These are phyloP conservation scores for Drosophila pectinifera DNA, from an alignment of 1,140 invertebrate species.

Conservation along the genomic window DNA sequence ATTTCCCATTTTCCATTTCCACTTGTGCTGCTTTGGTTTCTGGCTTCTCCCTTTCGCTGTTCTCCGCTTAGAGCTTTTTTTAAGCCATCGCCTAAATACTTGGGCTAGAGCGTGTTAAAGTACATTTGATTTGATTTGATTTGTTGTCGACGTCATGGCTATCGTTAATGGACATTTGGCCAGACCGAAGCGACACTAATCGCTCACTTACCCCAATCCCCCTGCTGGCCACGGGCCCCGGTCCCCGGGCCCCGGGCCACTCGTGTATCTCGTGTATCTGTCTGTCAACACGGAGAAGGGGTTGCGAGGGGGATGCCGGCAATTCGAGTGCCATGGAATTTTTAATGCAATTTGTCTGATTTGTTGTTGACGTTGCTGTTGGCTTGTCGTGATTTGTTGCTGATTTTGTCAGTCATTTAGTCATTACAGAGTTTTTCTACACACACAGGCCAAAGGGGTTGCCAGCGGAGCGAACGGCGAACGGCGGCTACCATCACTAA, in stretches of 20 bases:
- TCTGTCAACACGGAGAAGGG: conserved; percentile 60
- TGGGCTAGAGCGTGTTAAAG: conserved; percentile 76
- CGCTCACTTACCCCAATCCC: conserved; percentile 65
- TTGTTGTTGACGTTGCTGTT: conserved; percentile 80
- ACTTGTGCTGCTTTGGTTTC: conserved; percentile 45
- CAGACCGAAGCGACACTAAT: conserved; percentile 75
- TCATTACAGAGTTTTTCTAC: conserved; percentile 69
- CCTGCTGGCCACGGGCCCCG: neutral
- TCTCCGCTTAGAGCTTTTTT: conserved; percentile 22
- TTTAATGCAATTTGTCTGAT: conserved; percentile 84
- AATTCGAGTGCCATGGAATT: conserved; percentile 80
- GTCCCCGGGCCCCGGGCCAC: too few species aligned
- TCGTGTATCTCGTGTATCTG: conserved; percentile 63
- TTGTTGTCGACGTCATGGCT: conserved; percentile 70
- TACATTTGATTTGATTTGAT: conserved; percentile 83
- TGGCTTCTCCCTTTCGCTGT: conserved; percentile 15
- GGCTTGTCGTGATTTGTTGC: conserved; percentile 80
- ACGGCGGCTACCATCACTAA: conserved; percentile 63
- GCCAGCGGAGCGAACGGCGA: too few species aligned
- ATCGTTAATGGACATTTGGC: conserved; percentile 76
- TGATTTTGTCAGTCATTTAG: conserved; percentile 82
- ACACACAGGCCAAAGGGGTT: conserved; percentile 25
- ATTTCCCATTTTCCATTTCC: conserved; percentile 50
- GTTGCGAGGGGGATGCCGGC: neutral
- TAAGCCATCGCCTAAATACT: conserved; percentile 76